Evolutionary conservation across 1,140 invertebrate species (phyloP).

Genomic region (Megalopta genalis): DNA sequence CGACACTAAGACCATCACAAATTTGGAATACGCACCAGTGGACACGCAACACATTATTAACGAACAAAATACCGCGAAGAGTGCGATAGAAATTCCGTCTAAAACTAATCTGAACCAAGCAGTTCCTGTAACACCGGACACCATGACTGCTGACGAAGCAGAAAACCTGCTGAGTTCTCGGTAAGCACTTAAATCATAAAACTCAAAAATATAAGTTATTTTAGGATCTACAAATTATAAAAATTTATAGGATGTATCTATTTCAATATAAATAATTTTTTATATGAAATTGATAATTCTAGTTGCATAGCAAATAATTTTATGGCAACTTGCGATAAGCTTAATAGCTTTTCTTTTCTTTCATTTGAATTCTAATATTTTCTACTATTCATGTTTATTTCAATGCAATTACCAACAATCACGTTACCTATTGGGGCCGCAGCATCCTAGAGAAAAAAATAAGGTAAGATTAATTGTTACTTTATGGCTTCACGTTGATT

Average conservation of each 20-base stretch:
- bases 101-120: conserved; percentile 63
- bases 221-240: conserved; percentile 3
- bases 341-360: conserved; percentile 46
- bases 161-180: conserved; percentile 90
- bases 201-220: background rate
- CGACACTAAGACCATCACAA: conserved; percentile 69
- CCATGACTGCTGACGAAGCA: conserved; percentile 92
- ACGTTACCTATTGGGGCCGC: conserved; percentile 59
- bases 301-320: conserved; percentile 33
- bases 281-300: conserved; percentile 18
- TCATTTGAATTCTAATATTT: conserved; percentile 57
- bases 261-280: conserved; percentile 3
- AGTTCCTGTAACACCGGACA: conserved; percentile 80
- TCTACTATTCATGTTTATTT: conserved; percentile 58
- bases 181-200: conserved; percentile 77
- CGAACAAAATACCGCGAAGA: conserved; percentile 39
- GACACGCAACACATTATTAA: conserved; percentile 54
- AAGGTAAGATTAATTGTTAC: conserved; percentile 83
- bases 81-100: conserved; percentile 52
- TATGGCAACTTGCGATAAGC: conserved; percentile 31
- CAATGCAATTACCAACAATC: conserved; percentile 52
- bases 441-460: conserved; percentile 90
- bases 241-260: background rate
- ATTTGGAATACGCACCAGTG: conserved; percentile 58
- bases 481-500: conserved; percentile 32